phyloP scores from a whole-genome alignment of 2,113 vertebrate species.

The Ptilorrhoa leucosticta region DNA sequence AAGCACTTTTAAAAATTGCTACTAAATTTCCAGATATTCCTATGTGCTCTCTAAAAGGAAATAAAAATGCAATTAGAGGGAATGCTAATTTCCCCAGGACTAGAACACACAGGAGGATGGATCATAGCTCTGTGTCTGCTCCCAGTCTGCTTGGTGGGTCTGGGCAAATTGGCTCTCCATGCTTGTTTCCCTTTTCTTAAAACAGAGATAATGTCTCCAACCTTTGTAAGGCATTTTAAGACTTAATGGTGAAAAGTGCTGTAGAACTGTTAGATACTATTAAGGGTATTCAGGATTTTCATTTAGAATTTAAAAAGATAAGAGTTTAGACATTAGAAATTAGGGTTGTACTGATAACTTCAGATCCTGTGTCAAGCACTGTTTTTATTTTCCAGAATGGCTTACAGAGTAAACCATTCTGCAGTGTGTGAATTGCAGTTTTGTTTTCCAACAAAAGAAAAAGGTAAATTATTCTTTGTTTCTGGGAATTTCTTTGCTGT shows the following conservation, averaged over 20 bases:
- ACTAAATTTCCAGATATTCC: constrained; percentile 48
- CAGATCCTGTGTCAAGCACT: not conserved
- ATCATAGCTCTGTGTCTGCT: not conserved
- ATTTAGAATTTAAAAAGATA: not conserved
- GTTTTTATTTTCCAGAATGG: not conserved
- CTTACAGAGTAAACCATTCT: not conserved
- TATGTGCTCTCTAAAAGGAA: constrained; percentile 46
- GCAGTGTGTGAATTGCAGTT: not conserved
- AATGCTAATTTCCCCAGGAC: constrained; percentile 2
- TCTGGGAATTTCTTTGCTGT: not conserved
- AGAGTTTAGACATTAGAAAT: not conserved
- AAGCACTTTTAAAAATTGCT: constrained; percentile 51
- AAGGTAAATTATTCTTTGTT: not conserved
- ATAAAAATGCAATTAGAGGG: constrained; percentile 23
- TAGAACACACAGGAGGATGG: not conserved
- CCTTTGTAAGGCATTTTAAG: not conserved
- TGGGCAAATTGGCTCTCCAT: not conserved
- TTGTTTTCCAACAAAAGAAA: not conserved
- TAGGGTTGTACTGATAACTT: not conserved
- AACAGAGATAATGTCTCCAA: not conserved
- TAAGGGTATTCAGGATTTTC: not conserved
- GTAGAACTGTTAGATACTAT: not conserved
- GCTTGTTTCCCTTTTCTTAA: not conserved
- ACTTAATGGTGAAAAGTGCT: not conserved
- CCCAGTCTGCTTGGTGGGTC: not conserved